Evolutionary conservation across 2,888 invertebrate species (phyloP), one percentile per base, ranked within the genome.

Genomic region (Mesorhabditis sp.): DNA sequence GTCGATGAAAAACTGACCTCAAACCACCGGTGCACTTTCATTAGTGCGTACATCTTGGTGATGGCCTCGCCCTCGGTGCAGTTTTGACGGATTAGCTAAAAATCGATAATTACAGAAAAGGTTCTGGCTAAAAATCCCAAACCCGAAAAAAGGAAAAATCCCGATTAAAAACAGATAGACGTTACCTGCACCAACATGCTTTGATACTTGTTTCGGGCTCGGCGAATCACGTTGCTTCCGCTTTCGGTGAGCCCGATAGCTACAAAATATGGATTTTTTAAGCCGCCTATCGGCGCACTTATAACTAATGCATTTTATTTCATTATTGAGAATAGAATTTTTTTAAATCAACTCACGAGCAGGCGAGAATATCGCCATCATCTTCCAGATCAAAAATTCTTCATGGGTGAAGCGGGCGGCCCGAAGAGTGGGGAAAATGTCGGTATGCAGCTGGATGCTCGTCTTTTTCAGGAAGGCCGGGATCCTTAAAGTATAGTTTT

Each of bases 1-100:
- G 1, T 50, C 58, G 58, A 50, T 50, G 2, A 28, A 28, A 28
- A 50, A 50, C 58, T n/a, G 10, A 50, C 58, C 58, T 50, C 58
- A 13, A 50, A 50, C 58, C 58, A 50, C n/a, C 58, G 58, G n/a
- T 50, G 58, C 58, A 50, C 58, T 50, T n/a, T 50, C 58, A 50
- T 50, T n/a, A 50, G 58, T 50, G n/a, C 58, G n/a, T 50, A 10
- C 58, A 50, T 50, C n/a, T 50, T 50, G 10, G 58, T n/a, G 58
- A 50, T 50, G 10, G 58, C 58, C 58, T 50, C 58, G 10, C 10
- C 58, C n/a, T 50, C 58, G n/a, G 58, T 50, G n/a, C 58, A 50
- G 10, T 10, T 50, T 50, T 50, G 7, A 2, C 58, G 58, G 58
- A 50, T 10, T 50, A 50, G 2, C 58, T 50, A 50, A 50, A 10